phyloP scores from a whole-genome alignment of 1,140 invertebrate genomes.

The Elysia chlorotica region DNA sequence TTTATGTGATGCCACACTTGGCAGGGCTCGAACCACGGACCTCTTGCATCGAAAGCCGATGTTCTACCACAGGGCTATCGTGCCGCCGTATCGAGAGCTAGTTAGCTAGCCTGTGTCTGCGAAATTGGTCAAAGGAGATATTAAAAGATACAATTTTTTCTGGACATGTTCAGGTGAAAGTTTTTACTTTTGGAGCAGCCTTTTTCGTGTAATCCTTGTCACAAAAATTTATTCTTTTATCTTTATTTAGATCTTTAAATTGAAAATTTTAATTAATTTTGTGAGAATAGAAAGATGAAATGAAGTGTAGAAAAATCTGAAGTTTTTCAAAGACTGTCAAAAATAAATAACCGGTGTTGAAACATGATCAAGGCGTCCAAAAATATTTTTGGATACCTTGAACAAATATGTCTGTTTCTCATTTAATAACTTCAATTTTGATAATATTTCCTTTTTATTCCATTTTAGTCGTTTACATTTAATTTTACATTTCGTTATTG shows the following conservation, averaged over 20 bases:
- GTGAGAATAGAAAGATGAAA: not conserved
- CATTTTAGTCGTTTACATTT: too few species aligned
- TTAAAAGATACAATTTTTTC: not conserved
- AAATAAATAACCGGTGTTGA: not conserved
- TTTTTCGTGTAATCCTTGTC: not conserved
- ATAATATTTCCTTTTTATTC: too few species aligned
- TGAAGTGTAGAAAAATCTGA: not conserved
- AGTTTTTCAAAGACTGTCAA: too few species aligned
- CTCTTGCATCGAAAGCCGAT: not conserved
- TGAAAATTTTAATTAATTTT: not conserved
- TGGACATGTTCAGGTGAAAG: not conserved
- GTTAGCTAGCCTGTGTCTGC: too few species aligned
- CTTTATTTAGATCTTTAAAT: not conserved
- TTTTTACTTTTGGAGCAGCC: not conserved
- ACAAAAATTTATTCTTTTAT: not conserved
- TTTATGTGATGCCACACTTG: constrained; percentile 68
- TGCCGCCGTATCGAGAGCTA: too few species aligned
- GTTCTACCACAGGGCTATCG: not conserved
- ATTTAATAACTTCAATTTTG: too few species aligned
- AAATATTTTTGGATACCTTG: too few species aligned
- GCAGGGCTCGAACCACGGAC: constrained; percentile 5
- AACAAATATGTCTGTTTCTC: too few species aligned
- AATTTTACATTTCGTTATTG: too few species aligned
- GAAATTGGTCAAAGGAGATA: too few species aligned
- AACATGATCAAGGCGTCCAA: not conserved